These are phyloP conservation scores for Monomorium pharaonis DNA, from an alignment of 1,140 invertebrate genomes.

Conservation along the genomic window DNA sequence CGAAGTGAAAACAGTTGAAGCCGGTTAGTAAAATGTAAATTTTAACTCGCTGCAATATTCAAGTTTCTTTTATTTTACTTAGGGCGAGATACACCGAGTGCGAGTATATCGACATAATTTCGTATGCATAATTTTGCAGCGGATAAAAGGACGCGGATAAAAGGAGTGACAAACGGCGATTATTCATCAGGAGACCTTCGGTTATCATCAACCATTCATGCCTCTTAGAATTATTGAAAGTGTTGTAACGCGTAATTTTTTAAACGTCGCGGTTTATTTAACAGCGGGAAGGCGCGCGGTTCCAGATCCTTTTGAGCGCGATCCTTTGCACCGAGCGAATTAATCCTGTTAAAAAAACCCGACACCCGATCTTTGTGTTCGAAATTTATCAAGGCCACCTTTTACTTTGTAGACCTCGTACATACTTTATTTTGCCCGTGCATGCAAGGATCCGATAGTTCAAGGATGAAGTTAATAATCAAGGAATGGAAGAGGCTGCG, in stretches of 20 bases:
- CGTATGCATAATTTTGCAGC: neutral
- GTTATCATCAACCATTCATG: slow-evolving; percentile 19
- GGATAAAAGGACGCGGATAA: neutral
- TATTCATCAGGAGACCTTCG: slow-evolving; percentile 29
- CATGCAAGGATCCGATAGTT: slow-evolving; percentile 19
- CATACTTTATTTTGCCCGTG: slow-evolving; percentile 17
- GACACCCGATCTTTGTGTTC: slow-evolving; percentile 1
- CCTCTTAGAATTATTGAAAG: neutral
- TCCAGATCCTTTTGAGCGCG: neutral
- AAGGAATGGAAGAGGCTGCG: neutral
- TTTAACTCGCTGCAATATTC: neutral
- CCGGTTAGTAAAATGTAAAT: neutral
- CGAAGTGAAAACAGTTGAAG: neutral
- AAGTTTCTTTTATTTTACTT: neutral
- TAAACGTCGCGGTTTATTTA: slow-evolving; percentile 12
- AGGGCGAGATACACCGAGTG: neutral
- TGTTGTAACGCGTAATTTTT: slow-evolving; percentile 38
- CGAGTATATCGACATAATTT: neutral
- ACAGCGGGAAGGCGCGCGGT: neutral
- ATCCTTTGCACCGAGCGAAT: slow-evolving; percentile 7
- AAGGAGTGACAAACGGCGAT: slow-evolving; percentile 17
- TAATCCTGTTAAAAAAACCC: slow-evolving; percentile 1
- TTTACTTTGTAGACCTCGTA: slow-evolving; percentile 25
- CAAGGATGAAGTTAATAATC: slow-evolving; percentile 34
- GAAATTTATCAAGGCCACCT: slow-evolving; percentile 49